Evolutionary conservation across 2,113 vertebrate genomes (phyloP).

Genomic region (Atractosteus spatula): DNA sequence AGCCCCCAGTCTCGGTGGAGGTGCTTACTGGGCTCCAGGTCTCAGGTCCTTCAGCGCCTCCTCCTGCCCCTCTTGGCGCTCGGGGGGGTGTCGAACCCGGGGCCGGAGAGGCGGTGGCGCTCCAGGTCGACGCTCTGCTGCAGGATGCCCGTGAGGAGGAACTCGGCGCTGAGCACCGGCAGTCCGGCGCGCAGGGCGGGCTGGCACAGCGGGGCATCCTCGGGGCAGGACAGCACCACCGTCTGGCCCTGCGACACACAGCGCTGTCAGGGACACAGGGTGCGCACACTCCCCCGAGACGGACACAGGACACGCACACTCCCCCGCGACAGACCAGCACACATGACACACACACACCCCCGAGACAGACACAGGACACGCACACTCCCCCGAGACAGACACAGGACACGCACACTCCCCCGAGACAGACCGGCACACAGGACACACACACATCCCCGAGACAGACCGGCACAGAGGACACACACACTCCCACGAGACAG

Average conservation of each 20-base stretch:
- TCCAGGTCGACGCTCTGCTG: constrained; percentile 70
- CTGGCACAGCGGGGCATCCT: constrained; percentile 67
- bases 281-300: too few species aligned
- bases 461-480: too few species aligned
- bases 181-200: constrained; percentile 55
- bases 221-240: constrained; percentile 76
- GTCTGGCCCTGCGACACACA: constrained; percentile 62
- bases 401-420: background rate
- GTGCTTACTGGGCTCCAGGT: too few species aligned
- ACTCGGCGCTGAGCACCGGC: constrained; percentile 74
- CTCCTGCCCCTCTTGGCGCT: too few species aligned
- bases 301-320: too few species aligned
- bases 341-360: background rate
- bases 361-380: background rate
- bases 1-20: too few species aligned
- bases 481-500: too few species aligned
- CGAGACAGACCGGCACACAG: background rate
- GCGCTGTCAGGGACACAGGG: background rate
- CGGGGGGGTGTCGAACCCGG: background rate
- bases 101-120: constrained; percentile 48
- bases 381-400: background rate
- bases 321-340: background rate
- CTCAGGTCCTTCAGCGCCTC: too few species aligned
- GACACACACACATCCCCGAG: too few species aligned
- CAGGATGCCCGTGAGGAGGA: constrained; percentile 81